These are phyloP conservation scores for Anas bernieri DNA, from an alignment of 2,797 vertebrate species.

Conservation along the genomic window DNA sequence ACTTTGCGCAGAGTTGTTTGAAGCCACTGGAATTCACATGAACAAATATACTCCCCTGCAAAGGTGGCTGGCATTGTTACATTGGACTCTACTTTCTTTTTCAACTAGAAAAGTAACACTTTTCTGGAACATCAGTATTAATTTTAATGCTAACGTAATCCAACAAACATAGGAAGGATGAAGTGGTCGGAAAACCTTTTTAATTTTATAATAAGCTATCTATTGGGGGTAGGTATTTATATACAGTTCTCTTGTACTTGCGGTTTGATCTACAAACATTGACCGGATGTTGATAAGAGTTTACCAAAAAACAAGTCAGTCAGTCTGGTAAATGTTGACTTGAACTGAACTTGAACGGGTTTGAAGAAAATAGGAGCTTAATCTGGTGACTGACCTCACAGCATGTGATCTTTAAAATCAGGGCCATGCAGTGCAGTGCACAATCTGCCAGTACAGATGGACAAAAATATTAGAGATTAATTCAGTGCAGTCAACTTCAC, in stretches of 20 bases:
- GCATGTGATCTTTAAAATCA: not conserved
- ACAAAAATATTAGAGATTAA: not conserved
- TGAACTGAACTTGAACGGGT: not conserved
- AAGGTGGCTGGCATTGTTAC: not conserved
- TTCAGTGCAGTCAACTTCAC: not conserved
- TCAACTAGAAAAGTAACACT: not conserved
- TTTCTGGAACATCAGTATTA: not conserved
- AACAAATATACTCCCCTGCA: not conserved
- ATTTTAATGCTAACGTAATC: not conserved
- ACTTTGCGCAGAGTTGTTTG: constrained; percentile 34
- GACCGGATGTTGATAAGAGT: not conserved
- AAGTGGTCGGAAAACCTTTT: not conserved
- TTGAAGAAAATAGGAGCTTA: not conserved
- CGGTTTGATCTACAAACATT: not conserved
- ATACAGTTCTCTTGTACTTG: constrained; percentile 6
- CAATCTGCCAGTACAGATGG: not conserved
- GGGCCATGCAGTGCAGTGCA: not conserved
- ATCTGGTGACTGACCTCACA: not conserved
- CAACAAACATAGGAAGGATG: not conserved
- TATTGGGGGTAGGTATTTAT: not conserved
- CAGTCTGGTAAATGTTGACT: not conserved
- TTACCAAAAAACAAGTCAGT: not conserved
- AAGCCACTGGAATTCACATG: not conserved
- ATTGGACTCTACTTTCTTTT: not conserved
- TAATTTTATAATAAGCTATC: not conserved